phyloP scores from a whole-genome alignment of 2,888 invertebrate genomes.

The Sepiola atlantica region DNA sequence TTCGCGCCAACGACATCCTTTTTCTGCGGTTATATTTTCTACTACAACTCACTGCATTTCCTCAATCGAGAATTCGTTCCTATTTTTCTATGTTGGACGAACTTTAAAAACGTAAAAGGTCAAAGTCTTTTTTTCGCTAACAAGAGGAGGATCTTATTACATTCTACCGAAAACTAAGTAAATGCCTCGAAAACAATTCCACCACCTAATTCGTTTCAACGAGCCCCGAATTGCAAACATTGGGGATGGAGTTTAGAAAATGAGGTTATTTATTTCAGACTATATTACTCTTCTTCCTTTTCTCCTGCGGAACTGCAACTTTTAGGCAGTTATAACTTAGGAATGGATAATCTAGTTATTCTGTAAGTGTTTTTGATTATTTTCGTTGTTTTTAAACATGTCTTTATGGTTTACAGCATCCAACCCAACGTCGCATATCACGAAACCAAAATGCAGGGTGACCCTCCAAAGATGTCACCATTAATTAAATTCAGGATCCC shows the following conservation, averaged over 20 bases:
- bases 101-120: background rate
- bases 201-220: background rate
- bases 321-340: too few species aligned
- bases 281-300: too few species aligned
- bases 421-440: too few species aligned
- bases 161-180: background rate
- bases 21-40: background rate
- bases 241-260: background rate
- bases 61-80: background rate
- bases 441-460: too few species aligned
- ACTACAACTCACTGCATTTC: background rate
- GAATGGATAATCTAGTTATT: too few species aligned
- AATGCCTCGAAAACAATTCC: background rate
- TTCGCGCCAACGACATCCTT: background rate
- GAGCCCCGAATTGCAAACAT: background rate
- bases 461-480: too few species aligned
- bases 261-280: too few species aligned
- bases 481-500: too few species aligned
- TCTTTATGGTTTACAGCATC: too few species aligned
- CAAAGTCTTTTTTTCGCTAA: background rate
- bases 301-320: too few species aligned
- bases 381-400: too few species aligned
- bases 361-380: too few species aligned
- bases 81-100: background rate
- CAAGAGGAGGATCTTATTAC: conserved; percentile 32